phyloP scores from a whole-genome alignment of 2,113 vertebrate species.

The Equus przewalskii region DNA sequence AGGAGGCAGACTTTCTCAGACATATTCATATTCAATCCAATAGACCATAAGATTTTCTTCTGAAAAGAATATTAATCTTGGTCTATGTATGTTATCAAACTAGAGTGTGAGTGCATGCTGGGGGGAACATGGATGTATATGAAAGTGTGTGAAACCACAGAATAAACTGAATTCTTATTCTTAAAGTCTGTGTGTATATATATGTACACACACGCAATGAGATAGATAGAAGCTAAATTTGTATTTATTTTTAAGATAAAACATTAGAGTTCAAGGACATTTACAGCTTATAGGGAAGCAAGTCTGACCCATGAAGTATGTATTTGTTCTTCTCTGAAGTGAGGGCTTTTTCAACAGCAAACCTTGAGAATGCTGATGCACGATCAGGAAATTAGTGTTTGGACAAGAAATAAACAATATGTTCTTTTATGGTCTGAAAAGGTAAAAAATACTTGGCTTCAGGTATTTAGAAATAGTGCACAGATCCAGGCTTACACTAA shows the following conservation, averaged over 20 bases:
- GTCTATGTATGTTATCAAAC: not conserved
- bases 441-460: not conserved
- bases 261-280: not conserved
- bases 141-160: not conserved
- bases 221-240: not conserved
- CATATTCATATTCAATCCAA: not conserved
- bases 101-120: not conserved
- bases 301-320: not conserved
- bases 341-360: not conserved
- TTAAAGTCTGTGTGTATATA: not conserved
- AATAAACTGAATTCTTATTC: not conserved
- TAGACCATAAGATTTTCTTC: not conserved
- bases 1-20: not conserved
- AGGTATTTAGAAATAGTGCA: not conserved
- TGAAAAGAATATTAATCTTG: constrained; percentile 29
- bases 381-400: not conserved
- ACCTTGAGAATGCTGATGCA: not conserved
- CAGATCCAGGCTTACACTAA: not conserved
- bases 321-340: not conserved
- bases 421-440: not conserved
- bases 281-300: not conserved
- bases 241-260: constrained; percentile 40
- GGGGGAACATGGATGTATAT: not conserved
- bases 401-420: not conserved
- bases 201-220: not conserved